Percentiles rank a stretch among this genome's conserved stretches.
Conservation (phyloP, 2,888 invertebrate species). For the Lithophane ornitopus region DNA sequence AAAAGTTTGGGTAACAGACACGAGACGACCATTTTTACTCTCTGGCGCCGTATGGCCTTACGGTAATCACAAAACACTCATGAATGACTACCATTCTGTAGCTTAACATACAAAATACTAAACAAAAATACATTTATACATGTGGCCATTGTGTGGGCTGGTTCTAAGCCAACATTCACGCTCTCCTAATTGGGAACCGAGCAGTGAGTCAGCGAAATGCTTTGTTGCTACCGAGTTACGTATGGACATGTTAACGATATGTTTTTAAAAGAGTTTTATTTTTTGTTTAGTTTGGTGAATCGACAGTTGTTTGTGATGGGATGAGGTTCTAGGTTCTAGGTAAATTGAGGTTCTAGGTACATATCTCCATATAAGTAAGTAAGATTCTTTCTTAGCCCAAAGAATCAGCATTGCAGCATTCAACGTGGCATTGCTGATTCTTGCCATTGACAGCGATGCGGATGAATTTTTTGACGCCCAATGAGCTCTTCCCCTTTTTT, state of each 20-base stretch:
- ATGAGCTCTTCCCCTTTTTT: no score
- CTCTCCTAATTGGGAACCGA: slow-evolving; percentile 65
- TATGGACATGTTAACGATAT: slow-evolving; percentile 51
- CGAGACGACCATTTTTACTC: not conserved
- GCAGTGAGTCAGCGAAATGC: slow-evolving; percentile 61
- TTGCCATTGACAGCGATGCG: no score
- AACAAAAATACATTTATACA: slow-evolving; percentile 43
- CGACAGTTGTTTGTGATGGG: not conserved
- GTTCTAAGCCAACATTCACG: slow-evolving; percentile 60
- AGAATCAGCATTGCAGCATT: no score
- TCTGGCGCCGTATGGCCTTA: slow-evolving; percentile 42
- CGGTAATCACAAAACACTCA: slow-evolving; percentile 22
- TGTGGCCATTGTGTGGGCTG: slow-evolving; percentile 56
- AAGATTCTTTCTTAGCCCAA: no score
- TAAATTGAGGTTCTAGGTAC: not conserved
- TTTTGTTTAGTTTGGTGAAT: slow-evolving; percentile 18
- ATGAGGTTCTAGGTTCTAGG: no score
- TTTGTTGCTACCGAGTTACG: slow-evolving; percentile 68
- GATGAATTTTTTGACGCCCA: no score
- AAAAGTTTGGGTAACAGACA: no score
- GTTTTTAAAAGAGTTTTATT: slow-evolving; percentile 46
- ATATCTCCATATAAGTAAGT: no score
- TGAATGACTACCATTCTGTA: slow-evolving; percentile 38
- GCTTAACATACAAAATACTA: slow-evolving; percentile 44
- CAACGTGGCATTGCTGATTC: no score